Percentiles rank a stretch among this genome's conserved stretches.
These are phyloP conservation scores for Zaprionus ghesquierei DNA, from an alignment of 1,140 invertebrate species.

Conservation along the genomic window DNA sequence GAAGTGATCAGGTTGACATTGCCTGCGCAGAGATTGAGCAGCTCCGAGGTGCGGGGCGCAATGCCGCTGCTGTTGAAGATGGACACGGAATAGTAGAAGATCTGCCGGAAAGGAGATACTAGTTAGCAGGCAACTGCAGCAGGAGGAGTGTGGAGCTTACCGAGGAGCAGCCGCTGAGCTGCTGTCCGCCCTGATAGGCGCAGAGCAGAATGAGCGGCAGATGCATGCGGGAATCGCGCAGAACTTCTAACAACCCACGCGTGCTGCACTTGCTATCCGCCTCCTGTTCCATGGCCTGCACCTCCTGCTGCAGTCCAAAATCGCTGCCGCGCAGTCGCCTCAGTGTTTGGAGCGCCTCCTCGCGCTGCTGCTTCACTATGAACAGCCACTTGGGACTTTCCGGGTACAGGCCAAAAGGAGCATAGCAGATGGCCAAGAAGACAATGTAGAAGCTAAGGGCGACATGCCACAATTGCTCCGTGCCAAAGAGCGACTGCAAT, in stretches of 20 bases:
- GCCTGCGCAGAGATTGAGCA: slow-evolving; percentile 87
- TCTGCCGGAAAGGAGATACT: slow-evolving; percentile 80
- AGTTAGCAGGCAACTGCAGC: background rate
- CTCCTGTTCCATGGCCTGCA: slow-evolving; percentile 71
- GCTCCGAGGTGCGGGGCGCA: slow-evolving; percentile 83
- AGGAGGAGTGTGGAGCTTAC: slow-evolving; percentile 83
- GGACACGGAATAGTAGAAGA: slow-evolving; percentile 89
- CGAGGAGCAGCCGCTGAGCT: slow-evolving; percentile 93
- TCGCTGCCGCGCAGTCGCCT: slow-evolving; percentile 50
- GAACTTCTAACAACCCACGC: slow-evolving; percentile 83
- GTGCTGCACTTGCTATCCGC: slow-evolving; percentile 48
- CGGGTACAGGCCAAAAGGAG: slow-evolving; percentile 86
- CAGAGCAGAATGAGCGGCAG: slow-evolving; percentile 88
- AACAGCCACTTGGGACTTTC: slow-evolving; percentile 94
- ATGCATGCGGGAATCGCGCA: slow-evolving; percentile 39
- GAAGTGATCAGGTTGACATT: slow-evolving; percentile 87
- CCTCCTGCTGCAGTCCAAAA: slow-evolving; percentile 80
- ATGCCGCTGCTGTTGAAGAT: slow-evolving; percentile 87
- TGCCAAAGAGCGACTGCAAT: slow-evolving; percentile 82
- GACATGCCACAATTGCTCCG: slow-evolving; percentile 86
- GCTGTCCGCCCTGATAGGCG: slow-evolving; percentile 90
- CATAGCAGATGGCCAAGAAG: slow-evolving; percentile 84
- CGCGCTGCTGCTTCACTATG: slow-evolving; percentile 85
- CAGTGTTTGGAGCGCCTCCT: slow-evolving; percentile 83
- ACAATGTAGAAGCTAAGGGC: slow-evolving; percentile 87